Percentiles rank a stretch among this genome's conserved stretches.
These are phyloP conservation scores for Microplitis mediator DNA, from an alignment of 1,140 invertebrate genomes.

Conservation along the genomic window DNA sequence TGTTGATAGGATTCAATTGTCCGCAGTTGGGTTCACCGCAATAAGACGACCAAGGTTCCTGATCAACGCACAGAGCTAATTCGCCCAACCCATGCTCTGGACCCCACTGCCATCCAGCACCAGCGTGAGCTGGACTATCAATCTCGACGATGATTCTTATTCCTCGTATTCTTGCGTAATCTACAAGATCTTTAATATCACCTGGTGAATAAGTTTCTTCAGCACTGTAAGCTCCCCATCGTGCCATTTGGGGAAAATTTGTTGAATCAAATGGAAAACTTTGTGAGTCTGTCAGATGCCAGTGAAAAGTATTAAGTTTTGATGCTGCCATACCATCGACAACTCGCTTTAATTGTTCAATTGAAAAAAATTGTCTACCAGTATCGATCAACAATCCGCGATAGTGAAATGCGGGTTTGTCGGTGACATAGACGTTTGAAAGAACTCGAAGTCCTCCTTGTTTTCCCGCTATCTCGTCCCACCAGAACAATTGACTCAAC, in stretches of 20 bases:
- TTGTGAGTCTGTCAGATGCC: conserved; percentile 89
- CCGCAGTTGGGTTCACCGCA: conserved; percentile 87
- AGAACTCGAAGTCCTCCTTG: conserved; percentile 66
- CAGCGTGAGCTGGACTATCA: conserved; percentile 84
- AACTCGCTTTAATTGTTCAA: conserved; percentile 70
- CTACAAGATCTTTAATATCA: conserved; percentile 72
- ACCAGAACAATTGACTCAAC: conserved; percentile 79
- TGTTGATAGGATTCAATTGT: conserved; percentile 82
- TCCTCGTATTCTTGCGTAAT: conserved; percentile 75
- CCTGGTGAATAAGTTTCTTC: conserved; percentile 73
- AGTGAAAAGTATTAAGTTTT: conserved; percentile 86
- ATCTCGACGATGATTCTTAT: conserved; percentile 81
- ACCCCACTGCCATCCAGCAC: conserved; percentile 83
- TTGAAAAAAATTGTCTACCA: conserved; percentile 75
- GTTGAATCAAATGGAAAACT: conserved; percentile 81
- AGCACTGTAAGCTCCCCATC: conserved; percentile 73
- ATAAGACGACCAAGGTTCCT: conserved; percentile 73
- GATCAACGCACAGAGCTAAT: conserved; percentile 75
- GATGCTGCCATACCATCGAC: conserved; percentile 81
- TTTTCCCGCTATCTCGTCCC: conserved; percentile 69
- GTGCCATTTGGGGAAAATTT: conserved; percentile 75
- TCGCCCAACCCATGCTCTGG: conserved; percentile 70
- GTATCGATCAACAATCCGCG: conserved; percentile 79
- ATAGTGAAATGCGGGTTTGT: conserved; percentile 73
- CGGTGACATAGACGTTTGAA: conserved; percentile 63